phyloP scores from a whole-genome alignment of 2,113 vertebrate species.

The Colistium nudipinnis region DNA sequence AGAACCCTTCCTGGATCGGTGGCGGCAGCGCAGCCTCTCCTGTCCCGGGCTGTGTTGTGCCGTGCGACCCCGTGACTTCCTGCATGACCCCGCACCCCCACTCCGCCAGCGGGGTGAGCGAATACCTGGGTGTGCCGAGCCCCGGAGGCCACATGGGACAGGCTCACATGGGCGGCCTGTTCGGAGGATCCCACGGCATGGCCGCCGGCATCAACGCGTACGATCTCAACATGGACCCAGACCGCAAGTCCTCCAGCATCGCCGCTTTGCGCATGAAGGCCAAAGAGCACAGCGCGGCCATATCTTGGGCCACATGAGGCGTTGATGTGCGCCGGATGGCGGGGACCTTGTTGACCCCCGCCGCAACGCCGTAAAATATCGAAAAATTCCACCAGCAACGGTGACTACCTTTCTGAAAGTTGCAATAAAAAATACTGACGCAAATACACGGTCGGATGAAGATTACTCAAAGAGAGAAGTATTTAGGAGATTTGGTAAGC shows the following conservation, averaged over 20 bases:
- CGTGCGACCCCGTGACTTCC: constrained; percentile 92
- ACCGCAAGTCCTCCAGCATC: constrained; percentile 98
- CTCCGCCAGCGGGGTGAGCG: constrained; percentile 87
- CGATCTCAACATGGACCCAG: constrained; percentile 94
- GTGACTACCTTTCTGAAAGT: constrained; percentile 65
- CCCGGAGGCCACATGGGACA: constrained; percentile 90
- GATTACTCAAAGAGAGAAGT: constrained; percentile 23
- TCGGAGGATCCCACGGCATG: constrained; percentile 87
- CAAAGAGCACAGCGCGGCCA: constrained; percentile 99
- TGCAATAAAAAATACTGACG: constrained; percentile 56
- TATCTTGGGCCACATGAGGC: constrained; percentile 98
- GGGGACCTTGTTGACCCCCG: constrained; percentile 26
- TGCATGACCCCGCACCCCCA: constrained; percentile 98
- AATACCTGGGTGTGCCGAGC: constrained; percentile 90
- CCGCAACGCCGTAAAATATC: constrained; percentile 33
- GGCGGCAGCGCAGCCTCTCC: constrained; percentile 91
- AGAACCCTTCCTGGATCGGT: constrained; percentile 96
- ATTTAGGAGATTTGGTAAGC: constrained; percentile 33
- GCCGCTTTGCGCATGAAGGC: constrained; percentile 98
- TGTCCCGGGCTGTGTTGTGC: constrained; percentile 93
- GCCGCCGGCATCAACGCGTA: constrained; percentile 91
- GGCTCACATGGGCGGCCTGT: constrained; percentile 95
- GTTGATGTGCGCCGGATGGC: constrained; percentile 38
- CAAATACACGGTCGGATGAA: constrained; percentile 29
- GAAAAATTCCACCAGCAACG: constrained; percentile 51